phyloP scores from a whole-genome alignment of 1,140 invertebrate species.

The Catajapyx aquilonaris region DNA sequence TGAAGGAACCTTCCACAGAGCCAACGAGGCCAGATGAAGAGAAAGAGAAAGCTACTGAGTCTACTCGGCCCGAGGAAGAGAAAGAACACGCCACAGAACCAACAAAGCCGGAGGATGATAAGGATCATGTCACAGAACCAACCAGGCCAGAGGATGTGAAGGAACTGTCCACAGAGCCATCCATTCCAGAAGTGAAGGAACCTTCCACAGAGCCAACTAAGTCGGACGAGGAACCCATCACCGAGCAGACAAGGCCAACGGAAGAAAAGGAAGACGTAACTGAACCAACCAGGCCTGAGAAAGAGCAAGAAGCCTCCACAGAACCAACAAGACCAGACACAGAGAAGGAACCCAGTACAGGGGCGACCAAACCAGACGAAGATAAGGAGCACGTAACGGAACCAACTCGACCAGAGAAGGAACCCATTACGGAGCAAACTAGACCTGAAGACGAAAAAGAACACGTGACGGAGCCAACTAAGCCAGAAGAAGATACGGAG shows the following conservation, averaged over 20 bases:
- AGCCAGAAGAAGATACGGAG: constrained; percentile 3
- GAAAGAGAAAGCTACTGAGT: too few relatives aligned
- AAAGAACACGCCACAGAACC: too few relatives aligned
- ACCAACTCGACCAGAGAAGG: constrained; percentile 17
- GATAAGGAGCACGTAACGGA: not conserved
- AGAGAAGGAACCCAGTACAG: too few relatives aligned
- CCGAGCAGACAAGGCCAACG: too few relatives aligned
- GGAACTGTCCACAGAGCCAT: too few relatives aligned
- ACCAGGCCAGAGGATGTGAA: too few relatives aligned
- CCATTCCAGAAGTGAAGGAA: not conserved
- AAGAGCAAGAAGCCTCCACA: too few relatives aligned
- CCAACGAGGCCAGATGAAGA: not conserved
- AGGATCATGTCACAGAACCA: constrained; percentile 1
- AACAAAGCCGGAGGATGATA: too few relatives aligned
- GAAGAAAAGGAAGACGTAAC: too few relatives aligned
- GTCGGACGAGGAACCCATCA: constrained; percentile 16
- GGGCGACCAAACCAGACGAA: not conserved
- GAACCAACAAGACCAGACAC: constrained; percentile 1
- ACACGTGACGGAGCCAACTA: not conserved
- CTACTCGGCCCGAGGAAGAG: too few relatives aligned
- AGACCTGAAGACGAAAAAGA: constrained; percentile 4
- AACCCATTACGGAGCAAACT: constrained; percentile 11
- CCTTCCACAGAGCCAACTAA: constrained; percentile 13
- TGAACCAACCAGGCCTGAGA: too few relatives aligned
- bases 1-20: too few relatives aligned